Conservation (phyloP, 2,797 vertebrate genomes). For the Sebastes elongatus region DNA sequence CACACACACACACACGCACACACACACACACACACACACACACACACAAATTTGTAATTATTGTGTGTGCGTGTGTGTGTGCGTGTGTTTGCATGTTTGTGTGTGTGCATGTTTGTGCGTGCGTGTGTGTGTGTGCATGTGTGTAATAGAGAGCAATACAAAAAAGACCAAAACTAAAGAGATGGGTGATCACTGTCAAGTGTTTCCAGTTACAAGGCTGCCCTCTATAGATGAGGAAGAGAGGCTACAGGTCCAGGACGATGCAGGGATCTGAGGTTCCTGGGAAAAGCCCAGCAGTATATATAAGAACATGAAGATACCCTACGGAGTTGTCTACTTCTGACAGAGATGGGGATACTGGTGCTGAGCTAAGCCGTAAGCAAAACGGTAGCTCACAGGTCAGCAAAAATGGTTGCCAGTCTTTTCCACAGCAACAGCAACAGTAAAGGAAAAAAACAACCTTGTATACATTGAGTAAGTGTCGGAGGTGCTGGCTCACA, state of each 20-base stretch:
- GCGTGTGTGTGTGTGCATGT: background rate
- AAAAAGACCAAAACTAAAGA: background rate
- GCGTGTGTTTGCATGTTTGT: background rate
- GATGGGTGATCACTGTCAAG: constrained; percentile 8
- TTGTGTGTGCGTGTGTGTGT: background rate
- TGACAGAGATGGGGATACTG: background rate
- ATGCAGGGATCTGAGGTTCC: no score
- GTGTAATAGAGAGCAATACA: background rate
- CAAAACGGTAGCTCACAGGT: background rate
- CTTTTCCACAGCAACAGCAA: background rate
- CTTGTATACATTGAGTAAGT: background rate
- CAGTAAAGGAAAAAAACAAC: background rate
- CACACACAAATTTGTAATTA: background rate
- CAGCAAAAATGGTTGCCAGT: background rate
- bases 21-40: no score
- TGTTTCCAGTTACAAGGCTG: constrained; percentile 49
- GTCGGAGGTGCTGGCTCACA: background rate
- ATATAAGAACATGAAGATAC: background rate
- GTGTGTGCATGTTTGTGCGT: background rate
- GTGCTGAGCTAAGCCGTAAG: background rate
- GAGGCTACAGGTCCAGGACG: background rate
- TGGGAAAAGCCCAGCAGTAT: background rate
- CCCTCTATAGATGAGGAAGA: constrained; percentile 54
- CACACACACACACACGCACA: background rate
- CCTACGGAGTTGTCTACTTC: background rate